Conservation (phyloP, 2,113 vertebrate species). For the Meriones unguiculatus region DNA sequence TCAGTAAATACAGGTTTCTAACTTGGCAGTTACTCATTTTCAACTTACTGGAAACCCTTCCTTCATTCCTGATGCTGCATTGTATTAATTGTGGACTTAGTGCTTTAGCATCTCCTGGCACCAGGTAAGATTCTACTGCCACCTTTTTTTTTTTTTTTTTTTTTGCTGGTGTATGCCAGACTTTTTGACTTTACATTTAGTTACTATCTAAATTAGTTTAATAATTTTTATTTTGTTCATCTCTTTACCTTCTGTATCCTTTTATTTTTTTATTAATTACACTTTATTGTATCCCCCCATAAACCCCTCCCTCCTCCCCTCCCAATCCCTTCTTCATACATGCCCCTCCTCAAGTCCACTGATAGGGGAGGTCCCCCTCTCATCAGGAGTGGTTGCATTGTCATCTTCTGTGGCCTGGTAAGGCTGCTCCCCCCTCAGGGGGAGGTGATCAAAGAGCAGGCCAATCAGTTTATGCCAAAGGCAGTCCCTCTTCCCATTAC, state of each 20-base stretch:
- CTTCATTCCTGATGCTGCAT: not conserved
- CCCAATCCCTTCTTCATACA: too few relatives aligned
- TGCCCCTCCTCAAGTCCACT: too few relatives aligned
- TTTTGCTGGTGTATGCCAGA: not conserved
- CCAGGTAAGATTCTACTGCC: conserved; percentile 4
- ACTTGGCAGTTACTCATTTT: not conserved
- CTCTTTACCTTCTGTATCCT: not conserved
- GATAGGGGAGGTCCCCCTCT: too few relatives aligned
- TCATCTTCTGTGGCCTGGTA: too few relatives aligned
- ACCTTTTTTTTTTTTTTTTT: too few relatives aligned
- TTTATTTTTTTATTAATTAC: not conserved
- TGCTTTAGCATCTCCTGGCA: not conserved
- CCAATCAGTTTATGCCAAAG: too few relatives aligned
- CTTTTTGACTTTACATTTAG: not conserved
- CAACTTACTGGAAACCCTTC: not conserved
- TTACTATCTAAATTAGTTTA: not conserved
- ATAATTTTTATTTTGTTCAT: not conserved
- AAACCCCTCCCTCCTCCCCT: too few relatives aligned
- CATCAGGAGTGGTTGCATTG: too few relatives aligned
- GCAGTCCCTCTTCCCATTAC: too few relatives aligned
- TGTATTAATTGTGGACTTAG: not conserved
- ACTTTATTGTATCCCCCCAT: too few relatives aligned
- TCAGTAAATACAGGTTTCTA: not conserved
- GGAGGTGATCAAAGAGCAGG: too few relatives aligned
- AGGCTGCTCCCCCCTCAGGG: too few relatives aligned